Percentiles rank a stretch among this genome's conserved stretches.
Evolutionary conservation across 2,888 invertebrate species (phyloP).

Genomic region (Brachyptera putata): DNA sequence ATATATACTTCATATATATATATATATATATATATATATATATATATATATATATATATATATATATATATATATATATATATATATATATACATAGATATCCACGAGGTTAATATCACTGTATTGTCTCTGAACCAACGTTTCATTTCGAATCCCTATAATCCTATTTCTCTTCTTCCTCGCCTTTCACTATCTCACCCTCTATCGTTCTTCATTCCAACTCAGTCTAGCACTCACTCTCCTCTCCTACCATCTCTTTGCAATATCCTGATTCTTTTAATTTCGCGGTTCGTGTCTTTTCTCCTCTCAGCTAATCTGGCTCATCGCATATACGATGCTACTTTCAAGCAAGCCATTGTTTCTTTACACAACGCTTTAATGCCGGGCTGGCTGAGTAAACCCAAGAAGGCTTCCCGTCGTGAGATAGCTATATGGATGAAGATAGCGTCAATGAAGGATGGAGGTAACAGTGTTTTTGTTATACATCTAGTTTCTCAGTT

Average conservation of each 20-base stretch:
- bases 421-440: background rate
- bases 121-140: no score
- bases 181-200: background rate
- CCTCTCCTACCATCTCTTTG: background rate
- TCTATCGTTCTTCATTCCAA: background rate
- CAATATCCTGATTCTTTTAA: slow-evolving; percentile 15
- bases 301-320: background rate
- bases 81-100: no score
- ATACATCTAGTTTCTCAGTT: slow-evolving; percentile 4
- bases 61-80: no score
- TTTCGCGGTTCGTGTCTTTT: slow-evolving; percentile 11
- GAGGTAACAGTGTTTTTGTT: background rate
- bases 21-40: no score
- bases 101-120: no score
- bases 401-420: background rate
- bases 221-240: background rate
- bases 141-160: no score
- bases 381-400: background rate
- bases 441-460: background rate
- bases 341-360: background rate
- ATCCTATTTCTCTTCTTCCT: background rate
- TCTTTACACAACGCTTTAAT: slow-evolving; percentile 4
- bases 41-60: no score
- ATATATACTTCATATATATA: no score
- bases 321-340: background rate